Conservation (phyloP, 2,113 vertebrate genomes). For the Poecilia latipinna region DNA sequence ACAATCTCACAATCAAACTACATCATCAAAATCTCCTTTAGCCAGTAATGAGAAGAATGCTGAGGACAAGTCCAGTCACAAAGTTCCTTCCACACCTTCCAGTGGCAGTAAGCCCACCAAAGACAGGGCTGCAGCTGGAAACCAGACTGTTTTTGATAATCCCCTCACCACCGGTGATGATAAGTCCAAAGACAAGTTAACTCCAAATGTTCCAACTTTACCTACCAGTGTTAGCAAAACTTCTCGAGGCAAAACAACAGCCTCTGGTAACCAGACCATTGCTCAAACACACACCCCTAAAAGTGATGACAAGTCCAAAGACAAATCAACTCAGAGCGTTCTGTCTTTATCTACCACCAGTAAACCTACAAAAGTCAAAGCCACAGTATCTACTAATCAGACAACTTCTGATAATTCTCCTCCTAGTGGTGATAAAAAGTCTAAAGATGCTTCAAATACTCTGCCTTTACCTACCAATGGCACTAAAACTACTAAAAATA, state of each 20-base stretch:
- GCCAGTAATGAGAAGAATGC: conserved; percentile 29
- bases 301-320: neutral
- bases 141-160: conserved; percentile 51
- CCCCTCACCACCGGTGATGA: neutral
- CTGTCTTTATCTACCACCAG: neutral
- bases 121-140: conserved; percentile 42
- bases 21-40: conserved; percentile 37
- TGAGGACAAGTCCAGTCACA: conserved; percentile 58
- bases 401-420: neutral
- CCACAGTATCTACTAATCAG: neutral
- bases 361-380: neutral
- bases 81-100: conserved; percentile 36
- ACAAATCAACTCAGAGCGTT: neutral
- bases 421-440: neutral
- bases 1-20: conserved; percentile 45
- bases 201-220: neutral
- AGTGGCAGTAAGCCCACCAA: conserved; percentile 46
- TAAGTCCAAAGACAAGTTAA: neutral
- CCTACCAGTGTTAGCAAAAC: neutral
- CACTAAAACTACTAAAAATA: neutral
- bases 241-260: neutral
- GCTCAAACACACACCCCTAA: neutral
- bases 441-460: neutral
- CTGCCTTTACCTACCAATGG: neutral
- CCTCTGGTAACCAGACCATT: neutral